Evolutionary conservation across 2,113 vertebrate genomes (phyloP).

Genomic region (Phyllostomus discolor): DNA sequence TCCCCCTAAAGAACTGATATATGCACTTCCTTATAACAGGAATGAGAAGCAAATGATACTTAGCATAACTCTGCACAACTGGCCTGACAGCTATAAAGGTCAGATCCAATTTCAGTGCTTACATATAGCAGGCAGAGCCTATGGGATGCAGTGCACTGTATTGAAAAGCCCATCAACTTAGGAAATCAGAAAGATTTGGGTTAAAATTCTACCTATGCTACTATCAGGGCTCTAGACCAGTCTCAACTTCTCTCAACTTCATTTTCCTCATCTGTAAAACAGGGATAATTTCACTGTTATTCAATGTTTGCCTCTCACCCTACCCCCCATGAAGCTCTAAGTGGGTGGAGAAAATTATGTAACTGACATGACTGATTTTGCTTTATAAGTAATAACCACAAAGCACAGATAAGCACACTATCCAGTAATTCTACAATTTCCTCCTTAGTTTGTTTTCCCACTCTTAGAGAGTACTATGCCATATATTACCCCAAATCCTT

Average conservation of each 20-base stretch:
- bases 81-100: neutral
- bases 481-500: neutral
- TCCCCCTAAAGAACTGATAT: neutral
- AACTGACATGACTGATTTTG: neutral
- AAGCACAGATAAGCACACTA: neutral
- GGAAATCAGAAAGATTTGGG: neutral
- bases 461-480: neutral
- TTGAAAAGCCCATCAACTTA: neutral
- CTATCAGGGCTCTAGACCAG: neutral
- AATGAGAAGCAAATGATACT: neutral
- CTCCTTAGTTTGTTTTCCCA: neutral
- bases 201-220: slow-evolving; percentile 19
- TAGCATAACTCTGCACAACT: neutral
- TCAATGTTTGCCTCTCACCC: neutral
- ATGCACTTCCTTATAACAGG: neutral
- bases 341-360: neutral
- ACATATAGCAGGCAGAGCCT: neutral
- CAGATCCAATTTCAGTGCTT: slow-evolving; percentile 5
- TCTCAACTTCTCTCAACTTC: neutral
- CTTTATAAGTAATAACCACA: neutral
- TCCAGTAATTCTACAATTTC: neutral
- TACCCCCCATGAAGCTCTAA: neutral
- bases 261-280: slow-evolving; percentile 9
- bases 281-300: neutral
- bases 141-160: neutral